A percentile compares a stretch with the other conserved stretches of the same genome.
These are phyloP conservation scores for Melitaea cinxia DNA, from an alignment of 1,140 invertebrate genomes.

Conservation along the genomic window DNA sequence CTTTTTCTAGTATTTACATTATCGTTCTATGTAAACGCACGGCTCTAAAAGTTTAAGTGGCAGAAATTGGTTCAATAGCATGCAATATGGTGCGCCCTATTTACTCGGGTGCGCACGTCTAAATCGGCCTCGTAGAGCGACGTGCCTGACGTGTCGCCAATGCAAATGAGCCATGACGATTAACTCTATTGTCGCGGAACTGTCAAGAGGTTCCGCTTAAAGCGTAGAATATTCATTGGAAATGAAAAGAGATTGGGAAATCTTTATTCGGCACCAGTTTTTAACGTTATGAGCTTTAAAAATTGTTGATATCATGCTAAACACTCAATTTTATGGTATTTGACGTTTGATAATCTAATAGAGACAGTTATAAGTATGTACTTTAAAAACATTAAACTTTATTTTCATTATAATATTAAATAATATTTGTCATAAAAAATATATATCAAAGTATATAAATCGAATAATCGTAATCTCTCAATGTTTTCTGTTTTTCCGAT, in stretches of 20 bases:
- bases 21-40: neutral
- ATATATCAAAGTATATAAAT: slow-evolving; percentile 35
- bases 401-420: slow-evolving; percentile 3
- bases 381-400: slow-evolving; percentile 8
- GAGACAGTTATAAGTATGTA: no score
- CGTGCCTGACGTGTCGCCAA: slow-evolving; percentile 22
- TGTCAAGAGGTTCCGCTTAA: slow-evolving; percentile 4
- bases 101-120: slow-evolving; percentile 7
- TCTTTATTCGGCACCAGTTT: no score
- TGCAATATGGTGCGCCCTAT: slow-evolving; percentile 8
- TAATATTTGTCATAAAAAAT: slow-evolving; percentile 20
- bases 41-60: slow-evolving; percentile 1
- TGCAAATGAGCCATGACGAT: slow-evolving; percentile 25
- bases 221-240: slow-evolving; percentile 3
- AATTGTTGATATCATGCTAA: no score
- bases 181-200: slow-evolving; percentile 14
- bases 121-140: slow-evolving; percentile 10
- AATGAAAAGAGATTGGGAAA: neutral
- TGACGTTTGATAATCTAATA: neutral
- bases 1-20: neutral
- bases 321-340: no score
- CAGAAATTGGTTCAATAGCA: slow-evolving; percentile 12
- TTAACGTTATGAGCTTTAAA: no score
- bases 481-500: slow-evolving; percentile 47
- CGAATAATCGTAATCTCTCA: slow-evolving; percentile 53